Evolutionary conservation across 2,888 invertebrate genomes (phyloP).

Genomic region (Parochlus steinenii): DNA sequence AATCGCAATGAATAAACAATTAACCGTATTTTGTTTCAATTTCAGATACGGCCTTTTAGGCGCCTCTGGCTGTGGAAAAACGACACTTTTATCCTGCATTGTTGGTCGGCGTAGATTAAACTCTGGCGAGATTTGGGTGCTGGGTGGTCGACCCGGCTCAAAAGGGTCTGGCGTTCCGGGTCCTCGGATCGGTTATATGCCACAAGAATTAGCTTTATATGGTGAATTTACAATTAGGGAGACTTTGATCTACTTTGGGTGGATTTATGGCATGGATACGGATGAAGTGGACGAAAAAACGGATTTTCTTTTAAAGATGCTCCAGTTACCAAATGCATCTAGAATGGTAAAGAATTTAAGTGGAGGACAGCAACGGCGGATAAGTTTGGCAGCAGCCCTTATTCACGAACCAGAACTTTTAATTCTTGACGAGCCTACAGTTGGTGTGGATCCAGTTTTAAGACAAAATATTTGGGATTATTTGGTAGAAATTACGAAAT

Average conservation of each 20-base stretch:
- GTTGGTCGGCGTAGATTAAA: slow-evolving; percentile 67
- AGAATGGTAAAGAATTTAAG: slow-evolving; percentile 63
- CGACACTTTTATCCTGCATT: slow-evolving; percentile 71
- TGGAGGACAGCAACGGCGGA: slow-evolving; percentile 78
- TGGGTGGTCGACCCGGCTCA: slow-evolving; percentile 69
- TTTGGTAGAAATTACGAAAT: slow-evolving; percentile 58
- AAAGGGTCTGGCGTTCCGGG: slow-evolving; percentile 75
- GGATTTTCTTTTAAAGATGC: slow-evolving; percentile 51
- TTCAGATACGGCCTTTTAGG: slow-evolving; percentile 74
- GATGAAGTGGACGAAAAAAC: slow-evolving; percentile 48
- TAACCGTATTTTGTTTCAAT: slow-evolving; percentile 13
- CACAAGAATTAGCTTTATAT: slow-evolving; percentile 63
- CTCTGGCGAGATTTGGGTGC: slow-evolving; percentile 67
- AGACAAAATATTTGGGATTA: slow-evolving; percentile 58
- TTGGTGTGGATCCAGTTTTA: slow-evolving; percentile 2
- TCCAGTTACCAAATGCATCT: slow-evolving; percentile 36
- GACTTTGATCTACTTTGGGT: slow-evolving; percentile 70
- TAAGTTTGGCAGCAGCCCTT: slow-evolving; percentile 75
- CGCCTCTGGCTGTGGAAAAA: slow-evolving; percentile 83
- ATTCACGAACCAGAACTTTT: slow-evolving; percentile 78
- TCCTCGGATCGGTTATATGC: slow-evolving; percentile 80
- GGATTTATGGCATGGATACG: slow-evolving; percentile 59
- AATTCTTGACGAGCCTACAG: slow-evolving; percentile 81
- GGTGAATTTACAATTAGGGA: slow-evolving; percentile 65
- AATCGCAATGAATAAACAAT: neutral